A percentile compares a stretch with the other conserved stretches of the same genome.
phyloP scores from a whole-genome alignment of 2,113 vertebrate genomes.

The Capreolus pygargus region DNA sequence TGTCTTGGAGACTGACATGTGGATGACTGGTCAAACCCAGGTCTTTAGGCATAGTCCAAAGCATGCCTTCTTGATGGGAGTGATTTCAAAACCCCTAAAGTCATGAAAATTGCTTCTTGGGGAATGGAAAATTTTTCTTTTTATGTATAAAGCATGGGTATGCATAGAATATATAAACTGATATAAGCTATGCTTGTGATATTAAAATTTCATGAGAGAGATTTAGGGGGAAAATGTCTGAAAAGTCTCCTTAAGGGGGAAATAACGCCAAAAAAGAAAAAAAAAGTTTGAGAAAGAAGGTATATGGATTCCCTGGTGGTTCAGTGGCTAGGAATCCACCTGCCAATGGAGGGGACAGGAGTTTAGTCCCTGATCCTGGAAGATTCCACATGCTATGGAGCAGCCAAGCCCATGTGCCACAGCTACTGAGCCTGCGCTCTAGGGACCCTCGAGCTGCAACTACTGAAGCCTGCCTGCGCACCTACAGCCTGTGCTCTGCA shows the following conservation, averaged over 20 bases:
- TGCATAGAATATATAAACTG: neutral
- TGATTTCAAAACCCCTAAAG: neutral
- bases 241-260: neutral
- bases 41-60: neutral
- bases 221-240: neutral
- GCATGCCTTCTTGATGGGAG: neutral
- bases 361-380: neutral
- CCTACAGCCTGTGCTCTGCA: neutral
- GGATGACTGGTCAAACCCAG: neutral
- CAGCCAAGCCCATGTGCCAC: fast-evolving
- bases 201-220: neutral
- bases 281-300: neutral
- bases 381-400: neutral
- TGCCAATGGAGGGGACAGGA: neutral
- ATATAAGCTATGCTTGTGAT: neutral
- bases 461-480: neutral
- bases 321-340: neutral
- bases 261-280: neutral
- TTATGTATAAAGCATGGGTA: neutral
- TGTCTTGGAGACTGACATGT: neutral
- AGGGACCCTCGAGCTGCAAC: neutral
- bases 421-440: neutral
- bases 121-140: neutral
- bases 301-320: neutral
- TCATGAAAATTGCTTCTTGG: neutral